Evolutionary conservation across 2,888 invertebrate species (phyloP).

Genomic region (Napeogenes inachia): DNA sequence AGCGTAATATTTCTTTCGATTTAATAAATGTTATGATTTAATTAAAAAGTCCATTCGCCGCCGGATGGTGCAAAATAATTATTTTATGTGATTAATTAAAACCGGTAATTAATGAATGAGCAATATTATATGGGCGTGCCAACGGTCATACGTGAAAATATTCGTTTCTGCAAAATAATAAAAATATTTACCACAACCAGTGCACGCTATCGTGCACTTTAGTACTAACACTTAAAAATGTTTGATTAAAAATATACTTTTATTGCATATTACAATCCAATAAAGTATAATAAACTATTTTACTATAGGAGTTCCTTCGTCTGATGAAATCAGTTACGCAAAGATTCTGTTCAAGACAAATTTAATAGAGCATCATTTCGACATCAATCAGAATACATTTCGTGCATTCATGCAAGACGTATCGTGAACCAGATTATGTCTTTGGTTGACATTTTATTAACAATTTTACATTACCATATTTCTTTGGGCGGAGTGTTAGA

Average conservation of each 20-base stretch:
- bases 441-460: slow-evolving; percentile 57
- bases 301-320: slow-evolving; percentile 13
- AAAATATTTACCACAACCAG: slow-evolving; percentile 1
- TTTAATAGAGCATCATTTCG: slow-evolving; percentile 51
- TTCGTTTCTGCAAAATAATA: slow-evolving; percentile 10
- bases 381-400: slow-evolving; percentile 43
- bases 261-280: no score
- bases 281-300: background rate
- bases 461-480: slow-evolving; percentile 20
- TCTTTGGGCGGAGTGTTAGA: slow-evolving; percentile 4
- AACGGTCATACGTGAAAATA: slow-evolving; percentile 18
- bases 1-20: no score
- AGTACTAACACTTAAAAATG: background rate
- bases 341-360: slow-evolving; percentile 45
- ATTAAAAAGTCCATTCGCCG: background rate
- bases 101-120: slow-evolving; percentile 59
- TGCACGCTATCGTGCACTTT: background rate
- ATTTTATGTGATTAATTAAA: slow-evolving; percentile 60
- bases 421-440: slow-evolving; percentile 42
- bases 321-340: slow-evolving; percentile 42
- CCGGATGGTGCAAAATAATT: slow-evolving; percentile 34
- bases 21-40: background rate
- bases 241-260: no score
- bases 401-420: slow-evolving; percentile 42
- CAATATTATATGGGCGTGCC: slow-evolving; percentile 42